These are phyloP conservation scores for Melanaphis sacchari DNA, from an alignment of 1,140 invertebrate species.

Conservation along the genomic window DNA sequence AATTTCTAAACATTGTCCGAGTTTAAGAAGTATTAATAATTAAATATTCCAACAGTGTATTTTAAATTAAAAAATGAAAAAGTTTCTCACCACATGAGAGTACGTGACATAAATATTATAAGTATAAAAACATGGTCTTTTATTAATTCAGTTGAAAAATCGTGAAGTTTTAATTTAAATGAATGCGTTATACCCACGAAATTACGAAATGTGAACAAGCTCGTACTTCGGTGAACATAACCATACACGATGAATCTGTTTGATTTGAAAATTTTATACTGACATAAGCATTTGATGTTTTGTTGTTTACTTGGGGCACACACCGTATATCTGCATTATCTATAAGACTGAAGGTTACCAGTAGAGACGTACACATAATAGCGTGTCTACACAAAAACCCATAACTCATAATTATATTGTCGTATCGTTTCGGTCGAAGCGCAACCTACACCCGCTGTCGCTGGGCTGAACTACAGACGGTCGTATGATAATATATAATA, in stretches of 20 bases:
- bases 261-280: background rate
- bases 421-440: background rate
- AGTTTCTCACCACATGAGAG: background rate
- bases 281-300: background rate
- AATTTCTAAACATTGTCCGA: background rate
- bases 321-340: background rate
- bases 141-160: background rate
- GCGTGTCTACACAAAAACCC: background rate
- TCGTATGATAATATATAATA: background rate
- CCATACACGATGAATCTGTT: background rate
- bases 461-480: background rate
- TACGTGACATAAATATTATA: background rate
- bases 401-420: constrained; percentile 25
- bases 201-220: background rate
- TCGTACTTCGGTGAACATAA: background rate
- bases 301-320: background rate
- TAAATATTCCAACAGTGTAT: background rate
- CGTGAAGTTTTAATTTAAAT: background rate
- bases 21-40: background rate
- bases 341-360: background rate
- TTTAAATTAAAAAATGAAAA: background rate
- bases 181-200: background rate
- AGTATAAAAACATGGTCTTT: background rate
- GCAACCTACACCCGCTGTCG: background rate
- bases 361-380: background rate